Conservation (phyloP, 2,113 vertebrate species). For the Sisor rabdophorus region DNA sequence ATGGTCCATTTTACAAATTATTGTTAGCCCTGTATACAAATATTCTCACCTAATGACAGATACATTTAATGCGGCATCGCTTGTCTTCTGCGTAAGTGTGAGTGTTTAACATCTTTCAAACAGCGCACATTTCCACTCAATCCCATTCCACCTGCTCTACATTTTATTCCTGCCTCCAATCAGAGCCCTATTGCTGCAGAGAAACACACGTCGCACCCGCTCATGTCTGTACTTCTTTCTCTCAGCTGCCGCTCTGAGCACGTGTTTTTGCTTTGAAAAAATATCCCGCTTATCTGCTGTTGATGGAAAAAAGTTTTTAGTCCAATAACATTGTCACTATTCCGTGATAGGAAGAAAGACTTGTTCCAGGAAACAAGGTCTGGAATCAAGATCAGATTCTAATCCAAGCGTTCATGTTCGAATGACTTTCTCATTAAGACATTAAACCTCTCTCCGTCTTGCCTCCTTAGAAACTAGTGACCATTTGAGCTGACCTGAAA, state of each 20-base stretch:
- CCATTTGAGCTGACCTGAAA: background rate
- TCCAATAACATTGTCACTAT: background rate
- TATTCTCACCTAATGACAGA: background rate
- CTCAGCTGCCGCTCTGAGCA: too few species aligned
- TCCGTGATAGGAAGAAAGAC: background rate
- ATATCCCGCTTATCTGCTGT: background rate
- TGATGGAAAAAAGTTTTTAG: background rate
- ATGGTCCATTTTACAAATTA: background rate
- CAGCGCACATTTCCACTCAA: background rate
- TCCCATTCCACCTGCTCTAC: constrained; percentile 35
- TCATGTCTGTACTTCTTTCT: background rate
- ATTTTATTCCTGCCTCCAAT: constrained; percentile 30
- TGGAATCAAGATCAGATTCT: background rate
- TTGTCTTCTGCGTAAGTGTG: background rate
- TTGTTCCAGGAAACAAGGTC: background rate
- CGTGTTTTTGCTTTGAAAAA: background rate
- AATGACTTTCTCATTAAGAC: background rate
- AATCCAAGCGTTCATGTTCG: background rate
- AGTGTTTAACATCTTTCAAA: background rate
- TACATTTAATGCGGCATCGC: background rate
- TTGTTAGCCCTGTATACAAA: background rate
- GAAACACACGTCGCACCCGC: background rate
- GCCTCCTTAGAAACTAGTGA: background rate
- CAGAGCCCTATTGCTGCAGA: background rate
- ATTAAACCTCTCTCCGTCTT: too few species aligned